phyloP scores from a whole-genome alignment of 2,797 vertebrate genomes.

The Tadarida brasiliensis region DNA sequence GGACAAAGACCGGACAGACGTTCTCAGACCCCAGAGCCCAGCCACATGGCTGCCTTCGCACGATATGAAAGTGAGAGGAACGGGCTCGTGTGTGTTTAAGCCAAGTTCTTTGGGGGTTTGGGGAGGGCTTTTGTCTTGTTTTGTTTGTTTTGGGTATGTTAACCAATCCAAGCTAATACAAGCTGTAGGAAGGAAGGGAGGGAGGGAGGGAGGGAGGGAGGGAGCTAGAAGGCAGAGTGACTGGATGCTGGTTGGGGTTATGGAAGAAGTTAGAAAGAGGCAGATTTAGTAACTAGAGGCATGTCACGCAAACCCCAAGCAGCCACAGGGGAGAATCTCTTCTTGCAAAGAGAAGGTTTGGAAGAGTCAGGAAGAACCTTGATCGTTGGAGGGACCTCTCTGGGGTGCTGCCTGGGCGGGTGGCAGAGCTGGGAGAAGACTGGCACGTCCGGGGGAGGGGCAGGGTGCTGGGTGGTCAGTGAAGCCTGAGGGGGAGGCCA shows the following conservation, averaged over 20 bases:
- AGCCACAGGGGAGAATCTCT: not conserved
- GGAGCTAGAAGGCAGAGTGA: not conserved
- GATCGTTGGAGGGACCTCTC: not conserved
- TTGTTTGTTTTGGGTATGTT: not conserved
- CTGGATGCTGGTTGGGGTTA: not conserved
- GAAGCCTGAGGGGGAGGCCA: not conserved
- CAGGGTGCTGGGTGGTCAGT: not conserved
- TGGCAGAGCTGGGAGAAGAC: not conserved
- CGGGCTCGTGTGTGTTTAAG: not conserved
- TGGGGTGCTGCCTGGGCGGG: not conserved
- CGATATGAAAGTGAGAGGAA: not conserved
- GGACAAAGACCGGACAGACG: not conserved
- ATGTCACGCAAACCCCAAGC: not conserved
- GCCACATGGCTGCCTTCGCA: not conserved
- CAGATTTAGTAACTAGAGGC: conserved; percentile 11
- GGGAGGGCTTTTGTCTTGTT: not conserved
- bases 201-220: no score
- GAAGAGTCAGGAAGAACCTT: not conserved
- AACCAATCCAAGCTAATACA: not conserved
- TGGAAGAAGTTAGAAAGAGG: conserved; percentile 15
- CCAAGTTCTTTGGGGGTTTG: not conserved
- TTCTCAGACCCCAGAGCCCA: not conserved
- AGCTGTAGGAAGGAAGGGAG: not conserved
- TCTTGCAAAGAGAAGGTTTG: not conserved
- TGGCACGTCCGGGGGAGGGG: not conserved